Evolutionary conservation across 2,113 vertebrate genomes (phyloP).

Genomic region (Galbula dea): DNA sequence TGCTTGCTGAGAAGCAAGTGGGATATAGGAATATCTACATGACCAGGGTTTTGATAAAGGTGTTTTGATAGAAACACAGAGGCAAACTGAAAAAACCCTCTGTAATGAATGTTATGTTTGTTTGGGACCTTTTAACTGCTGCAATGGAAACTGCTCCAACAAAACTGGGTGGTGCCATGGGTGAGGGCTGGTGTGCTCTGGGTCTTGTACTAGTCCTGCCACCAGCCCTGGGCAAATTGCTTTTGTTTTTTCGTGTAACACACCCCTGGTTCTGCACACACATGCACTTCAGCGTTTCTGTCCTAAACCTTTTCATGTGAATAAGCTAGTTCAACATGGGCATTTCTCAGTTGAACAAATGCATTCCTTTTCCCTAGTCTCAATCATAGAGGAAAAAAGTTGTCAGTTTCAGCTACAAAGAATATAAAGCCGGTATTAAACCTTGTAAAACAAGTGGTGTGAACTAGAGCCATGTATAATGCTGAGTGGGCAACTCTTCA

Average conservation of each 20-base stretch:
- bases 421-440: background rate
- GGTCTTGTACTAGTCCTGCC: background rate
- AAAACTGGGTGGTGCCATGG: background rate
- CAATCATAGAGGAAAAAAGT: slow-evolving; percentile 8
- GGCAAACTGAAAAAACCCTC: background rate
- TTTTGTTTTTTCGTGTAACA: background rate
- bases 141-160: background rate
- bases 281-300: rapidly evolving
- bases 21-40: background rate
- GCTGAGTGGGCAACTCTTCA: slow-evolving; percentile 48
- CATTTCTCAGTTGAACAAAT: background rate
- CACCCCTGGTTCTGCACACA: background rate
- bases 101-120: background rate
- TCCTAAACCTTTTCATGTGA: background rate
- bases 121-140: background rate
- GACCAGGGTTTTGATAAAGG: background rate
- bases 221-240: background rate
- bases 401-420: background rate
- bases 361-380: background rate
- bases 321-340: background rate
- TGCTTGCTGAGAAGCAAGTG: background rate
- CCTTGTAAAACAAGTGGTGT: slow-evolving; percentile 12
- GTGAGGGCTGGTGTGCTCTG: background rate
- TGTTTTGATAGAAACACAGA: background rate
- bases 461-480: background rate